These are phyloP conservation scores for Catonia carolina DNA, from an alignment of 2,888 invertebrate genomes.

Conservation along the genomic window DNA sequence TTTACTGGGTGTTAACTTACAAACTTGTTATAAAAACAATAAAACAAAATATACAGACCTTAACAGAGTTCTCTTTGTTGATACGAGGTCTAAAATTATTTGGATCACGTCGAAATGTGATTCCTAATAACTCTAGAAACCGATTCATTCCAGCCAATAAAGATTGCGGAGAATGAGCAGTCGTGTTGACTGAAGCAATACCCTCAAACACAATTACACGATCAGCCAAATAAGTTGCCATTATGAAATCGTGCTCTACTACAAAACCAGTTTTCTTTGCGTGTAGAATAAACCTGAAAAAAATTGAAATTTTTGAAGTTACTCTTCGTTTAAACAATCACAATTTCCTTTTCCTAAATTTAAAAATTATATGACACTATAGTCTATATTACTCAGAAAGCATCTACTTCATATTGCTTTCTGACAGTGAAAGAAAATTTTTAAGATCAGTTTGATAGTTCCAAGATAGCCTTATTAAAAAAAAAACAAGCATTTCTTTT, in stretches of 20 bases:
- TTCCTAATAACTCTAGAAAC: conserved; percentile 90
- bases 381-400: too few species aligned
- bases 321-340: too few species aligned
- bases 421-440: too few species aligned
- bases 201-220: conserved; percentile 99
- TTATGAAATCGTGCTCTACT: conserved; percentile 99
- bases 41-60: conserved; percentile 49
- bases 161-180: conserved; percentile 86
- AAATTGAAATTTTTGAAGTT: too few species aligned
- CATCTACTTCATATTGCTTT: too few species aligned
- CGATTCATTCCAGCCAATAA: conserved; percentile 96
- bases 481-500: too few species aligned
- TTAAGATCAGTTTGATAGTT: too few species aligned
- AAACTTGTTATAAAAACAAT: not conserved
- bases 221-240: conserved; percentile 99
- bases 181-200: conserved; percentile 77
- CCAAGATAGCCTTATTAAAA: too few species aligned
- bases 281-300: conserved; percentile 82
- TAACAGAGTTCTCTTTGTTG: conserved; percentile 93
- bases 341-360: too few species aligned
- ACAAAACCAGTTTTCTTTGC: conserved; percentile 99
- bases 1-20: not conserved
- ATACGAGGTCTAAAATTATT: conserved; percentile 98
- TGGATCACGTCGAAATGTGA: conserved; percentile 97
- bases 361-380: too few species aligned